Base-by-base conservation (phyloP, 2,888 invertebrate genomes). In the Heteromurus nitidus region DNA sequence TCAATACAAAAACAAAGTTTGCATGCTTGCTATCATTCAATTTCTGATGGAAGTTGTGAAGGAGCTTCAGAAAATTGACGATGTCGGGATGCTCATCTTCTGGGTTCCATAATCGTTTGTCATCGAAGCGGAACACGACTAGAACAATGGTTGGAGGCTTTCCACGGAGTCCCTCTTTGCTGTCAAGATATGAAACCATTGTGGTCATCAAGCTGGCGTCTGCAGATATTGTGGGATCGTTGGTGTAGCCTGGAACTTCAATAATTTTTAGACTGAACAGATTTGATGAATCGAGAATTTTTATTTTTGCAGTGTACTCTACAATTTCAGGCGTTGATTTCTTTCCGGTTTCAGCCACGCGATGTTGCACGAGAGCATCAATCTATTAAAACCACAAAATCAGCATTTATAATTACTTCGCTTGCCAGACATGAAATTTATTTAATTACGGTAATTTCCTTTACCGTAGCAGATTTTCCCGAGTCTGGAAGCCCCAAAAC, bases 1-100 rank as follows among this genome's bases (percentile, higher is more conserved):
- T 84, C 18, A 82, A 36, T 9, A 84, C 82, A 18, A 84, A 84
- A 20, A 82, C 58, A 64, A 82, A 76, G n/a, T 84, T 82, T 5
- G 84, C 68, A 53, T 74, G 50, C 24, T 80, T 80, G 13, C 42
- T 31, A 24, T 74, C 65, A 20, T 77, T 74, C 31, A 84, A 82
- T 31, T 81, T 64, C 11, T 74, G 42, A 9, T 81, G 73, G 42
- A 80, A 84, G 36, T 82, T 77, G 26, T 80, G 28, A 9, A 84
- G 65, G 3, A 81, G 64, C 42, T 82, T 82, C 0, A 82, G 74
- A 76, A 84, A 81, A 65, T 82, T 76, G 47, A 80, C 68, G 30
- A 82, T 30, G 42, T 81, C 77, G 2, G 68, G 70, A 31, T 74
- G 55, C 1, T 81, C 72, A 11, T 70, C 75, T 20, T 67, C 76